Base-by-base conservation (phyloP, 2,113 vertebrate species). In the Salminus brasiliensis region DNA sequence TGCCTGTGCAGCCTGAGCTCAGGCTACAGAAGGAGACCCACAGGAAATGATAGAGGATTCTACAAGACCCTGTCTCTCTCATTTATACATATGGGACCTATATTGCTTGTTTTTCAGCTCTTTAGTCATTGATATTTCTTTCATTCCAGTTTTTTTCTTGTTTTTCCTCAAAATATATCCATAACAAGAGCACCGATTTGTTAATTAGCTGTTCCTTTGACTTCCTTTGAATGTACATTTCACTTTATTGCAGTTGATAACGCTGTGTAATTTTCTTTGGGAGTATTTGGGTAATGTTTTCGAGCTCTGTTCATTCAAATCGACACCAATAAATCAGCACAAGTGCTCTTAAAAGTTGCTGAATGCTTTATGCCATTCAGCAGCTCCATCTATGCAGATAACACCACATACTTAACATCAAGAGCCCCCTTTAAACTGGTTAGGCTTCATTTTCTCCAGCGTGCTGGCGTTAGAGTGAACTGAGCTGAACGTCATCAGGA, bases 1-100 rank as follows among this genome's bases (percentile, higher is more conserved):
- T n/a, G 73, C 76, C 57, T 36, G 43, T 32, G 49, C 41, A 70
- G 71, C 65, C 43, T 10, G 49, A 52, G 23, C 53, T n/a, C 53
- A 43, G 25, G 39, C 41, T 62, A 49, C 13, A 49, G 59, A 63
- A 47, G 25, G 65, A 13, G 21, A 27, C 25, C 47, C 62, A 66
- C 25, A 53, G 65, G 47, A 67, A 76, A 67, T 59, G 29, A 12
- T 23, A 27, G 12, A 13, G n/a, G 43, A 13, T 57, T 7, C 9
- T 15, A 36, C 15, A 47, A 34, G 49, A 52, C 69, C n/a, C 13
- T n/a, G 25, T 60, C 75, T 45, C 21, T 32, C 36, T n/a, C 27
- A 41, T 4, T n/a, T n/a, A 21, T 0, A 16, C 27, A 29, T 32
- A 21, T 12, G 15, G 60, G 11, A 62, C 5, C 23, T 62, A 21